Base-by-base conservation (phyloP, 2,113 vertebrate genomes). In the Hemicordylus capensis region DNA sequence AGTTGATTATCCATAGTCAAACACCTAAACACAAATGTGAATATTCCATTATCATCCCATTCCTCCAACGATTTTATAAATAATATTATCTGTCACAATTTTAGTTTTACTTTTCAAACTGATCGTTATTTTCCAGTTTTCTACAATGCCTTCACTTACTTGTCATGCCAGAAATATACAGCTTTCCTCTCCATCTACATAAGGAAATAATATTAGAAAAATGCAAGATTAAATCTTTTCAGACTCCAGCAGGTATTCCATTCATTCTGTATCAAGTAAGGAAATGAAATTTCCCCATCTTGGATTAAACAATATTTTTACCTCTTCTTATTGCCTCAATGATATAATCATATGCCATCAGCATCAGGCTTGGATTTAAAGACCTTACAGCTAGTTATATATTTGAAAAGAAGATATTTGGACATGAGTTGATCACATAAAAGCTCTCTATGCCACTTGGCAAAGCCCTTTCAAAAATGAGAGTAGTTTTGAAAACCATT, bases 201-300 rank as follows among this genome's bases (percentile, higher is more conserved):
- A 59, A 78, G 83, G 48, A 77, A 85, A 85, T 54, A 69, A 67
- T 89, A 31, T 24, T 78, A 26, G 20, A 59, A 80, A 88, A 28
- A 67, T 81, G 24, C 44, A 87, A 78, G 12, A 8, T n/a, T 56
- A 83, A 85, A 39, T 6, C 31, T 81, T 12, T 5, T 1, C 82
- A 80, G 59, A 4, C 19, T 22, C 3, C 15, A 81, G 80, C 20
- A 77, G 10, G 42, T 73, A 51, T 75, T 83, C 78, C 58, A 46
- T 56, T 48, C 24, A 70, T 3, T 44, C 73, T 14, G 61, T 20
- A 61, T 22, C 24, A 88, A 2, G 1, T 19, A 28, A 91, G 79
- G 19, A 84, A 79, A 81, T 2, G 31, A 75, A 79, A 85, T 83
- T 85, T 31, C 34, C 74, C 0, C 0, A 0, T 46, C 39, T 82